Evolutionary conservation across 2,113 vertebrate species (phyloP), one percentile per base, ranked within the genome.

Genomic region (Chlorodrepanis virens): DNA sequence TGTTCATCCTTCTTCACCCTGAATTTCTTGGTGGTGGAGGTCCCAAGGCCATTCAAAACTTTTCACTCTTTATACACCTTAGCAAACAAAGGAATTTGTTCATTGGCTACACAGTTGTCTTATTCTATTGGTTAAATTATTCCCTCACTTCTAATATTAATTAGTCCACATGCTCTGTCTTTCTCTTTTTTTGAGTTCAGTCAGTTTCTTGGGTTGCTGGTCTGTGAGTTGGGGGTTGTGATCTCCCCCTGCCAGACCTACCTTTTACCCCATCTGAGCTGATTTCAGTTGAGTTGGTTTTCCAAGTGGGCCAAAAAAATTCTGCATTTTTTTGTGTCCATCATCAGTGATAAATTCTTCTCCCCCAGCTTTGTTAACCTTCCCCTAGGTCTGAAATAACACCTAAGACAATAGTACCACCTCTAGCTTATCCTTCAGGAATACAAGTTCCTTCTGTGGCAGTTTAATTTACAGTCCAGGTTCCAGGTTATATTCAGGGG

Each of bases 151-250:
- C 56, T 40, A 54, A 35, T 29, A 24, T 16, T 71, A 71, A 17
- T 35, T n/a, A 63, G 16, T 40, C 24, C 40, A 54, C n/a, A 42
- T 31, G 20, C n/a, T 40, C 15, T n/a, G 11, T 61, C 19, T 40
- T 20, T 63, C 28, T 70, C 15, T 28, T 29, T 44, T 39, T 54
- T 40, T 63, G 4, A 71, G 40, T 54, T 28, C 10, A 20, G 47
- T 39, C 0, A 0, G n/a, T 79, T 79, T 79, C n/a, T 79, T 47
- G 40, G 56, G 29, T 40, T n/a, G 15, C 5, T 9, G 33, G 6
- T 27, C 22, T 33, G 10, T 33, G 23, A 70, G 27, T 16, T 69
- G 10, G 14, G 9, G 24, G 11, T 71, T 1, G 0, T 0, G 0
- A 40, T 49, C 21, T 69, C 15, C 49, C 57, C 16, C n/a, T 54